Evolutionary conservation across 2,113 vertebrate genomes (phyloP), one percentile per base, ranked within the genome.

Genomic region (Cochlearius cochlearius): DNA sequence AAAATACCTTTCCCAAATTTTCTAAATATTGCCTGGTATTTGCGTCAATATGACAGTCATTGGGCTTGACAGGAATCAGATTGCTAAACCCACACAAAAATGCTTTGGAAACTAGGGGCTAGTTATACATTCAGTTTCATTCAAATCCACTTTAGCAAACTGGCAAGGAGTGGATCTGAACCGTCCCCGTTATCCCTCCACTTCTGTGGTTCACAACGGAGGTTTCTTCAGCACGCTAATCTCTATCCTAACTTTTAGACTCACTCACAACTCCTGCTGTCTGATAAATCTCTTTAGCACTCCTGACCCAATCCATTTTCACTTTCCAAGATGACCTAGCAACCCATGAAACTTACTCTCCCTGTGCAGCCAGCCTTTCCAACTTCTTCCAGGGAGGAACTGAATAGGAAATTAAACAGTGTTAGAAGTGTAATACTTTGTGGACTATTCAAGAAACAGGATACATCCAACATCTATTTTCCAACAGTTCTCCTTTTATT

Each of bases 41-140:
- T 97, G 41, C 86, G 77, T 95, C 96, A 97, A 52, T 91, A 9
- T 63, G 80, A 97, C 86, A 94, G 81, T 62, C 91, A 91, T 62
- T 59, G 69, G 78, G 81, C 80, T 86, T 97, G 95, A 94, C 87
- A 96, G 78, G 81, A 97, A 94, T 96, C 89, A 92, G 81, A 96
- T 23, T 88, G 91, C 91, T 96, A 83, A 97, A 95, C 84, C 89
- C 91, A 77, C 91, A 89, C 45, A 91, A 80, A 95, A 97, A 97
- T 60, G 38, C 94, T 82, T 86, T 96, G 84, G 87, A 96, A 96
- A 94, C 95, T 26, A 94, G 58, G 32, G 85, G 50, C 55, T 67
- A 71, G 74, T 94, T 97, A 71, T 36, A 96, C 71, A 82, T 94
- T 77, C 41, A 39, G 2, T 76, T 91, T 73, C 53, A 92, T 72